These are phyloP conservation scores for Onychostruthus taczanowskii DNA, from an alignment of 2,113 vertebrate genomes.

Conservation along the genomic window DNA sequence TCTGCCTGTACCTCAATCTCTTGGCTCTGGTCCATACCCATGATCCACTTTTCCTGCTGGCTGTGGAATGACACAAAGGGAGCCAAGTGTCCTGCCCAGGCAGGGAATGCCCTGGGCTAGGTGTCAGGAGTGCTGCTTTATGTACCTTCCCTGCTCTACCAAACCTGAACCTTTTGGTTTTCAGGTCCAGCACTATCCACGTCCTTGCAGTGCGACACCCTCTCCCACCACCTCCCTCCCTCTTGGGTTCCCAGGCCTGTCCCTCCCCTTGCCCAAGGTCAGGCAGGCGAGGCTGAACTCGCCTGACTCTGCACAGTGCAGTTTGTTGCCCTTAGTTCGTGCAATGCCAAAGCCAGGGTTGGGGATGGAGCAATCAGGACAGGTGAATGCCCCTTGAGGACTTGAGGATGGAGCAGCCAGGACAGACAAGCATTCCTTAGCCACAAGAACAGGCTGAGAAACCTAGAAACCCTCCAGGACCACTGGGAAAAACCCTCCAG, in stretches of 20 bases:
- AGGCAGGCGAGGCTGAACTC: neutral
- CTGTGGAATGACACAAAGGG: neutral
- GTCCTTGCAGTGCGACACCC: neutral
- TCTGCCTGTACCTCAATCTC: neutral
- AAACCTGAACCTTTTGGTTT: neutral
- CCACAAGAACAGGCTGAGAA: neutral
- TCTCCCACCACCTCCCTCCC: neutral
- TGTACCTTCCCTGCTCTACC: neutral
- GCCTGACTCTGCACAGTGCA: neutral
- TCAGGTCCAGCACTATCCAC: neutral
- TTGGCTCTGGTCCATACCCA: slow-evolving; percentile 4
- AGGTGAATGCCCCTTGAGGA: neutral
- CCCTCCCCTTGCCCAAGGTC: neutral
- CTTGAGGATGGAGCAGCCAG: neutral
- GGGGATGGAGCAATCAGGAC: neutral
- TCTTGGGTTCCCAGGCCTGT: neutral
- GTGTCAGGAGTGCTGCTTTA: neutral
- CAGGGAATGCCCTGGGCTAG: neutral
- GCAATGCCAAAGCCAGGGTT: neutral
- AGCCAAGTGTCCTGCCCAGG: neutral
- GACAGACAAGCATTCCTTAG: neutral
- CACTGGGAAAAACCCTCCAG: neutral
- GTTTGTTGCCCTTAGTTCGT: neutral
- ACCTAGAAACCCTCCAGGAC: neutral
- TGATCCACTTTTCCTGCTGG: neutral